Evolutionary conservation across 2,888 invertebrate genomes (phyloP), one percentile per base, ranked within the genome.

Genomic region (Pterostichus madidus): DNA sequence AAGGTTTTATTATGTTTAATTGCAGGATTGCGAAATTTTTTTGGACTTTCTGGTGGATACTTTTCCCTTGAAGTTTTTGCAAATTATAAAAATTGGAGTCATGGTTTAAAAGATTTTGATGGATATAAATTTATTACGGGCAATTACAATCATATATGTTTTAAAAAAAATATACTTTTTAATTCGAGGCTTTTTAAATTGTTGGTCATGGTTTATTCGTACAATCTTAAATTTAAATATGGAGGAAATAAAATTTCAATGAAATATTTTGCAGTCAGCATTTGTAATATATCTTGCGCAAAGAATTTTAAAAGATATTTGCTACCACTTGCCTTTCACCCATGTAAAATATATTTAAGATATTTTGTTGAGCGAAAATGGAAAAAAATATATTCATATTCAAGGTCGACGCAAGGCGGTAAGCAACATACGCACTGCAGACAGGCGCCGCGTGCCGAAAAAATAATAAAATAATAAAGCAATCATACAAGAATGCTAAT

Each of bases 221-320:
- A n/a, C n/a, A 49, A 49, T 49, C 10, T 49, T 49, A 49, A 49
- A 49, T 49, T 49, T 49, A 49, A 49, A 49, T 49, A 5, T 49
- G 0, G 6, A 35, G 39, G n/a, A 2, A 49, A 49, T 49, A 11
- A 7, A 49, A 49, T 49, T 49, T n/a, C n/a, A 10, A 49, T 10
- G n/a, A 49, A 11, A 49, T 11, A 11, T 8, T n/a, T 49, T 24
- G 24, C 3, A 24, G 24, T 24, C 1, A 24, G 24, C 24, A 24
- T 3, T 24, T 24, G 24, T 24, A 24, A 24, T 49, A n/a, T 49
- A 49, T 49, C 10, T 49, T 49, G 0, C 49, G 10, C 13, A 13
- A 49, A 5, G n/a, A 2, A 13, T 49, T 49, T n/a, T n/a, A 1
- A 49, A 49, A n/a, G 11, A 49, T 2, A 24, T 24, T 24, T 24